Evolutionary conservation across 2,797 vertebrate species (phyloP), one percentile per base, ranked within the genome.

Genomic region (Rhinatrema bivittatum): DNA sequence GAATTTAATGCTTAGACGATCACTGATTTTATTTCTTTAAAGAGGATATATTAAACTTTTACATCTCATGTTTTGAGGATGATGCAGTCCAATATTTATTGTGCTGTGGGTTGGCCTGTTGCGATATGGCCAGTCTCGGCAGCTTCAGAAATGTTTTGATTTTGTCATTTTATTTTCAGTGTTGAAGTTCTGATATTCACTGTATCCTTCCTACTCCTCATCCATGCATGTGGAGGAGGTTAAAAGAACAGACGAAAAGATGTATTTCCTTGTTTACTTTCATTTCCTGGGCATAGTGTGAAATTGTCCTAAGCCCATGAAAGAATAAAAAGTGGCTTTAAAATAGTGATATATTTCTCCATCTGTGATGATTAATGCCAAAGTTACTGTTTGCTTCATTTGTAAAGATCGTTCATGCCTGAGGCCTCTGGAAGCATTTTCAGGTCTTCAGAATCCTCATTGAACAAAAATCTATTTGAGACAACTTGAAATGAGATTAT

Each of bases 71-170:
- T 77, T 57, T 72, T 25, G 54, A 72, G 72, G 50, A 69, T 62
- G 61, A 73, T 68, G 44, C 63, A 62, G 56, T 67, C 80, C 59
- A 76, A 49, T 84, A 82, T 82, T 82, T 80, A 85, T 83, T 81
- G 76, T 84, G 70, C 68, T 77, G 49, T 78, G 53, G 49, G 61
- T 68, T 53, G 58, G 65, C 72, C 54, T 53, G 46, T 63, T 46
- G 53, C 64, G 56, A 62, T 74, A 70, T 72, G 74, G 69, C 71
- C 72, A 70, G 57, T 74, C 65, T 53, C 62, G 64, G 50, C 56
- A 67, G 74, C 77, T 77, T 74, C 70, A 25, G 21, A 16, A 8
- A 35, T 41, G 20, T 55, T 65, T 57, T 57, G 32, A 46, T 50
- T 55, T 64, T 51, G 51, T 73, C 56, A 73, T 63, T 36, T 22